Conservation (phyloP, 64 coral and sea anemone genomes). For the Stichodactyla helianthus region DNA sequence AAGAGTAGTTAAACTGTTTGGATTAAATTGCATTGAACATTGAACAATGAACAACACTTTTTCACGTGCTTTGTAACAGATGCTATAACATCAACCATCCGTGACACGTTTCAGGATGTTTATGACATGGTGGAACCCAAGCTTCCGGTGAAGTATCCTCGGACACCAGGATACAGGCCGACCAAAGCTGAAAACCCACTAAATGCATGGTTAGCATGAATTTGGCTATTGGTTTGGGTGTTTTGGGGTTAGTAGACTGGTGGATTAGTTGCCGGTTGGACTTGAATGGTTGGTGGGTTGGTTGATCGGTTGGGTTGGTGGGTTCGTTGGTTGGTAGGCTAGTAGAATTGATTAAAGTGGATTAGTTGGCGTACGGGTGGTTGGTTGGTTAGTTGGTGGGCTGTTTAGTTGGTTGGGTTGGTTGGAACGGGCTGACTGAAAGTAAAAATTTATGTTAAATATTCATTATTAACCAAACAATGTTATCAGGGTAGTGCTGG, state of each 20-base stretch:
- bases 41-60: background rate
- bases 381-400: background rate
- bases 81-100: conserved; percentile 11
- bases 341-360: background rate
- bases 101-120: conserved; percentile 34
- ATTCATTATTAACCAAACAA: no score
- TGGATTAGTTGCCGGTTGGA: no score
- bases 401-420: background rate
- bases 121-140: conserved; percentile 58
- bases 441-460: no score
- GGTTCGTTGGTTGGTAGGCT: background rate
- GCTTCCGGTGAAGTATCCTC: conserved; percentile 66
- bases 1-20: no score
- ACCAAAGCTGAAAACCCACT: conserved; percentile 41
- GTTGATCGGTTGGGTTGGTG: background rate
- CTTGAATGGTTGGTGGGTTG: background rate
- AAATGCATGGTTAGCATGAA: conserved; percentile 53
- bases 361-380: no score
- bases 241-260: no score
- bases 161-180: conserved; percentile 42
- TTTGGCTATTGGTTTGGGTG: background rate
- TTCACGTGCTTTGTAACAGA: background rate
- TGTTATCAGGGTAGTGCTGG: no score
- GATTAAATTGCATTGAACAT: background rate
- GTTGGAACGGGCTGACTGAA: no score